Base-by-base conservation (phyloP, 2,113 vertebrate species). In the Phaethornis superciliosus region DNA sequence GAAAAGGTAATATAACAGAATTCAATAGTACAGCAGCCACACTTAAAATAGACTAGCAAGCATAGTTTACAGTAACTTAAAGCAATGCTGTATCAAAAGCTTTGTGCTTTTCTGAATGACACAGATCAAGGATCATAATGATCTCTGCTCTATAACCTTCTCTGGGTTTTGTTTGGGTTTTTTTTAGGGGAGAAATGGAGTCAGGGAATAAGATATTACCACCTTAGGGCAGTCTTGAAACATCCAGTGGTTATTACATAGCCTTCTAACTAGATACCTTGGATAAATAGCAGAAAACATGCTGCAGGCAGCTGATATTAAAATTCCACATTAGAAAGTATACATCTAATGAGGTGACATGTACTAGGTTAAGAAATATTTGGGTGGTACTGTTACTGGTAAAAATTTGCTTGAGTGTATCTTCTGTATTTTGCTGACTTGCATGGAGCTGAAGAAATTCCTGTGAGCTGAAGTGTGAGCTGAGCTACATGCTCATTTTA, bases 361-460 rank as follows among this genome's bases (percentile, higher is more conserved):
- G n/a, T 35, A 88, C n/a, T 91, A 95, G 94, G 68, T 96, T 93
- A 96, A 94, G 27, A 91, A 95, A 67, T 74, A 95, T 79, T 93
- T 78, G 46, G 62, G 69, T 88, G 52, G 70, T 1, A 37, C 44
- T 63, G 30, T 68, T 85, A 72, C 37, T 76, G 47, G 37, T 49
- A 60, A 28, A 86, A 76, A 62, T 40, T 64, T 58, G 44, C 40
- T 10, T 40, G 40, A 40, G 40, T 40, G 40, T 40, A 40, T 40
- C 40, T 40, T 12, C 40, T 2, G 4, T 77, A 15, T 59, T 93
- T 81, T 72, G 80, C 60, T 85, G 63, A 81, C 24, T 93, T 91
- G 44, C 32, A 40, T 3, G 26, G 32, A 74, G 35, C 47, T 71
- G 42, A 40, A 60, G 32, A 89, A 81, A 87, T 40, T 40, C 44